Conservation (phyloP, 1,140 invertebrate species). For the Heliothis subflexa region DNA sequence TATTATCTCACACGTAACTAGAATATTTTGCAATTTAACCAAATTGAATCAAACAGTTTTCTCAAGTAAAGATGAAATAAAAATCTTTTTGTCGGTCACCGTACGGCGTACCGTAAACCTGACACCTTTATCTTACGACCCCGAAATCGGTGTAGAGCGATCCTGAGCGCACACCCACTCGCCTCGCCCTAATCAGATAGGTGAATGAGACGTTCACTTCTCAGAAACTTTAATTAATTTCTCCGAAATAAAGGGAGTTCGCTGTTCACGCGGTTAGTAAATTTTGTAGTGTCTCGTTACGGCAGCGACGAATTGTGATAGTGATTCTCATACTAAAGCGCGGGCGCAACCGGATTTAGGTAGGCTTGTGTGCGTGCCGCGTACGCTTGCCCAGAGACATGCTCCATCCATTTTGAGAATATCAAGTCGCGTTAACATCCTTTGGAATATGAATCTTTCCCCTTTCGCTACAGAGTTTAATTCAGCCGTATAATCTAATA, state of each 20-base stretch:
- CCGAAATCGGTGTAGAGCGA: constrained; percentile 33
- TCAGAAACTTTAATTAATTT: constrained; percentile 77
- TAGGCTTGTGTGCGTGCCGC: constrained; percentile 49
- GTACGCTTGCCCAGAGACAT: constrained; percentile 42
- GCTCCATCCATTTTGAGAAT: constrained; percentile 48
- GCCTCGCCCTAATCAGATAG: constrained; percentile 70
- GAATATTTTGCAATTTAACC: background rate
- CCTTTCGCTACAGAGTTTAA: constrained; percentile 52
- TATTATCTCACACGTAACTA: background rate
- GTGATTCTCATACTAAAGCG: constrained; percentile 58
- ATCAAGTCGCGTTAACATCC: constrained; percentile 33
- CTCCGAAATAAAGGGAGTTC: constrained; percentile 67
- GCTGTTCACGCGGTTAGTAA: constrained; percentile 62
- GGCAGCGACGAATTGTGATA: constrained; percentile 62
- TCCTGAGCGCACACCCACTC: constrained; percentile 42
- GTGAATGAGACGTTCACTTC: constrained; percentile 65
- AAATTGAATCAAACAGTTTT: background rate
- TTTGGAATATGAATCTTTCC: constrained; percentile 54
- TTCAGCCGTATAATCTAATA: constrained; percentile 43
- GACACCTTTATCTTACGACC: constrained; percentile 51
- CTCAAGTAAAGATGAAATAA: constrained; percentile 25
- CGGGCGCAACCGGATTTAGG: constrained; percentile 53
- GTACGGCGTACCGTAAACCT: constrained; percentile 49
- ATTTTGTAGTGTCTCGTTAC: constrained; percentile 65
- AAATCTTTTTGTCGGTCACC: constrained; percentile 44